These are phyloP conservation scores for Actinemys pallida DNA, from an alignment of 2,113 vertebrate genomes.

Conservation along the genomic window DNA sequence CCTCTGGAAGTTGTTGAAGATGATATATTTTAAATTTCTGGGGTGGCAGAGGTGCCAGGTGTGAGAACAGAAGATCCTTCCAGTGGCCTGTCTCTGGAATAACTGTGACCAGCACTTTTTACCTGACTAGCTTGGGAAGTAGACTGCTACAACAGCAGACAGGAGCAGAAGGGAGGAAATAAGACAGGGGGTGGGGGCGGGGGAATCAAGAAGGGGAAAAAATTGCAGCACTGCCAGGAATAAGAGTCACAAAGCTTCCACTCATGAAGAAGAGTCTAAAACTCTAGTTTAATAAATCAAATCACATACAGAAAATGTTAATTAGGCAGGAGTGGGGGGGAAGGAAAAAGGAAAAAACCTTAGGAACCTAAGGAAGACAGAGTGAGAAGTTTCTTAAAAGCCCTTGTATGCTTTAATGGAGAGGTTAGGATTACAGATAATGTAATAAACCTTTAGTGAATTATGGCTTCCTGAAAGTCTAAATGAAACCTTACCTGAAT, in stretches of 20 bases:
- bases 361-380: conserved; percentile 72
- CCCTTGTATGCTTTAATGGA: conserved; percentile 80
- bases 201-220: conserved; percentile 12
- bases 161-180: background rate
- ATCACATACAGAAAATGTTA: conserved; percentile 73
- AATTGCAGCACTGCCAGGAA: conserved; percentile 68
- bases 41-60: background rate
- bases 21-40: background rate
- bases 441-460: conserved; percentile 81
- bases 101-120: background rate
- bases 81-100: background rate
- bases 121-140: conserved; percentile 1
- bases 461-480: conserved; percentile 82
- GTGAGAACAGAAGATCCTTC: background rate
- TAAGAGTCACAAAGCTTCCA: conserved; percentile 49
- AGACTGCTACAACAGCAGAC: background rate
- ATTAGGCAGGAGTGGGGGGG: conserved; percentile 66
- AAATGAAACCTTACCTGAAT: conserved; percentile 76
- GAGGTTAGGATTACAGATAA: conserved; percentile 85
- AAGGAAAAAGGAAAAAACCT: conserved; percentile 38
- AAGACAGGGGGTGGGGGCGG: background rate
- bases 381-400: conserved; percentile 82
- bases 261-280: conserved; percentile 71
- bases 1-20: background rate
- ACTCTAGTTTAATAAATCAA: conserved; percentile 72